Evolutionary conservation across 2,888 invertebrate genomes (phyloP).

Genomic region (Ophonus ardosiacus): DNA sequence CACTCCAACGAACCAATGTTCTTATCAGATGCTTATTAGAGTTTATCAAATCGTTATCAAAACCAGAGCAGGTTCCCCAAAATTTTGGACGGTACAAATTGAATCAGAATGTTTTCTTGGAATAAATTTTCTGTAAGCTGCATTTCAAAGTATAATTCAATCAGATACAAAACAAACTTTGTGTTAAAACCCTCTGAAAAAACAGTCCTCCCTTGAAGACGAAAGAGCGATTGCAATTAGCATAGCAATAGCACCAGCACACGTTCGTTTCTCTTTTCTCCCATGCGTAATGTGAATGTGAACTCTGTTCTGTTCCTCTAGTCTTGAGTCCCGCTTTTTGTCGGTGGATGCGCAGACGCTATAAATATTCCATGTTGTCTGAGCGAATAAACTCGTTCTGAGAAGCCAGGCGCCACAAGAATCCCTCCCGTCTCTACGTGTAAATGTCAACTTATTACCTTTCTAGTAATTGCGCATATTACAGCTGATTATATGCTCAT

Average conservation of each 20-base stretch:
- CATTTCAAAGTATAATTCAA: too few species aligned
- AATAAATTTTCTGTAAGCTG: too few species aligned
- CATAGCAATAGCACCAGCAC: constrained; percentile 26
- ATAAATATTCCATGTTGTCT: constrained; percentile 63
- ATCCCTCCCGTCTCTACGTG: constrained; percentile 12
- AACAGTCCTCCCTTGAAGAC: constrained; percentile 1
- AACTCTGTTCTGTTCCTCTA: not conserved
- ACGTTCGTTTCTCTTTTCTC: too few species aligned
- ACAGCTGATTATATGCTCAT: constrained; percentile 47
- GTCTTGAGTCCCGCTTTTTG: constrained; percentile 49
- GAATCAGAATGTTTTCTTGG: too few species aligned
- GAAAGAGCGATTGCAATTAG: constrained; percentile 42
- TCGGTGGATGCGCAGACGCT: constrained; percentile 58
- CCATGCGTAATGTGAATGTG: too few species aligned
- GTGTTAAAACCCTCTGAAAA: not conserved
- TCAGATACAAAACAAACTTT: too few species aligned
- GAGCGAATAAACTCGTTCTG: constrained; percentile 61
- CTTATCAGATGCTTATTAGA: too few species aligned
- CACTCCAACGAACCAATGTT: not conserved
- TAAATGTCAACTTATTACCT: constrained; percentile 47
- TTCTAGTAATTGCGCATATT: constrained; percentile 46
- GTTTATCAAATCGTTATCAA: too few species aligned
- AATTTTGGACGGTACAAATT: too few species aligned
- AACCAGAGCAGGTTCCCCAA: too few species aligned
- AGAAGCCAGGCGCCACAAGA: constrained; percentile 53